phyloP scores from a whole-genome alignment of 2,888 invertebrate species.

The Sepiola atlantica region DNA sequence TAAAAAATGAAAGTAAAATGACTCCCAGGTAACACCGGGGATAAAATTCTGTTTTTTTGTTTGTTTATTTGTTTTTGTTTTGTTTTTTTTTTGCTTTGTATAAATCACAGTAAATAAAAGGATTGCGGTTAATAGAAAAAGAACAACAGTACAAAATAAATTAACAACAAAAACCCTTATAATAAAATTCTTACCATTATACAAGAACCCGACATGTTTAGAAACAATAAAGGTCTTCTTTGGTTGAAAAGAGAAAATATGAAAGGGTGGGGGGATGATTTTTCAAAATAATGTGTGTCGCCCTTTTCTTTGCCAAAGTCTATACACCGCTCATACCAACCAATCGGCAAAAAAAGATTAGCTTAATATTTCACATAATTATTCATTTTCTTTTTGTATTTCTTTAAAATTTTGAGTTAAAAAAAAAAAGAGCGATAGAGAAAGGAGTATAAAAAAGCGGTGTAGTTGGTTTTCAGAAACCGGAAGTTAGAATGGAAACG shows the following conservation, averaged over 20 bases:
- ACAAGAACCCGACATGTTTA: not conserved
- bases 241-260: not conserved
- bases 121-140: not conserved
- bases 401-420: not conserved
- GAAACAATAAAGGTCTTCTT: not conserved
- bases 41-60: not conserved
- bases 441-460: not conserved
- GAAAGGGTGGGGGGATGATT: not conserved
- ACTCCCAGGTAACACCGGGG: too few relatives aligned
- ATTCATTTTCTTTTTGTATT: not conserved
- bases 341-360: not conserved
- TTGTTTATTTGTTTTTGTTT: not conserved
- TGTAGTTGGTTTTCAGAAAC: not conserved
- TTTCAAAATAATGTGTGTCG: not conserved
- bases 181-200: not conserved
- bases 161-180: too few relatives aligned
- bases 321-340: slow-evolving; percentile 32
- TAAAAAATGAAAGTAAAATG: too few relatives aligned
- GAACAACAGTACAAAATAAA: not conserved
- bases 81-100: not conserved
- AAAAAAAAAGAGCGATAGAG: not conserved
- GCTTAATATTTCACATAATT: not conserved
- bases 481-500: not conserved
- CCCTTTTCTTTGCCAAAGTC: not conserved
- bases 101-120: not conserved